Percentiles rank a stretch among this genome's conserved stretches.
phyloP scores from a whole-genome alignment of 2,113 vertebrate species.

The Aplodontia rufa region DNA sequence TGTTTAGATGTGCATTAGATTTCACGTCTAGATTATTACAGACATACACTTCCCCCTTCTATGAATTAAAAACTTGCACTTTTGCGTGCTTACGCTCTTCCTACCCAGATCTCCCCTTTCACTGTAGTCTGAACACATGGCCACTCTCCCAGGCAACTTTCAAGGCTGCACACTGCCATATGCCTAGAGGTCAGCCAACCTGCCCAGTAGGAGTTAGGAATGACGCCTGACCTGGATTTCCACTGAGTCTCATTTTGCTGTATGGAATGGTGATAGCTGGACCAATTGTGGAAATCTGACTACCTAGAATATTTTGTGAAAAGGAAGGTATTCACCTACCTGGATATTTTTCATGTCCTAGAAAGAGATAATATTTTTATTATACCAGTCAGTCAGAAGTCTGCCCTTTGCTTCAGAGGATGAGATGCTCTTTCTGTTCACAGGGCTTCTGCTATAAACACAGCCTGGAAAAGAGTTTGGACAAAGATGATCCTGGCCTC shows the following conservation, averaged over 20 bases:
- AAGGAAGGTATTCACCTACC: not conserved
- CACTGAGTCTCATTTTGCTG: too few species aligned
- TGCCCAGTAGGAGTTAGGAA: not conserved
- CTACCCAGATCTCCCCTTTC: not conserved
- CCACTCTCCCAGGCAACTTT: not conserved
- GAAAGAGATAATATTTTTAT: not conserved
- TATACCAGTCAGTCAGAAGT: not conserved
- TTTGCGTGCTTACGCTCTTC: not conserved
- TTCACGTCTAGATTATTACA: not conserved
- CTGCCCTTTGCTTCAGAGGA: not conserved
- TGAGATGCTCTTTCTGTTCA: not conserved
- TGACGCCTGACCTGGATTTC: not conserved
- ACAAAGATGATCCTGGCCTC: not conserved
- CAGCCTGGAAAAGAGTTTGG: not conserved
- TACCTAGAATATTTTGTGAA: not conserved
- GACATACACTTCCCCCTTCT: not conserved
- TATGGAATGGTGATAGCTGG: not conserved
- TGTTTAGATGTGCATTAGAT: not conserved
- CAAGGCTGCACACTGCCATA: too few species aligned
- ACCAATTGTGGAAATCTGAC: not conserved
- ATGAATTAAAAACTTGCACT: too few species aligned
- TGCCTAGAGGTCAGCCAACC: accelerated
- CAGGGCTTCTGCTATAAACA: not conserved
- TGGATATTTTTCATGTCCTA: not conserved
- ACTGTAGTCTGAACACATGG: not conserved